Evolutionary conservation across 1,140 invertebrate species (phyloP).

Genomic region (Drosophila repletoides): DNA sequence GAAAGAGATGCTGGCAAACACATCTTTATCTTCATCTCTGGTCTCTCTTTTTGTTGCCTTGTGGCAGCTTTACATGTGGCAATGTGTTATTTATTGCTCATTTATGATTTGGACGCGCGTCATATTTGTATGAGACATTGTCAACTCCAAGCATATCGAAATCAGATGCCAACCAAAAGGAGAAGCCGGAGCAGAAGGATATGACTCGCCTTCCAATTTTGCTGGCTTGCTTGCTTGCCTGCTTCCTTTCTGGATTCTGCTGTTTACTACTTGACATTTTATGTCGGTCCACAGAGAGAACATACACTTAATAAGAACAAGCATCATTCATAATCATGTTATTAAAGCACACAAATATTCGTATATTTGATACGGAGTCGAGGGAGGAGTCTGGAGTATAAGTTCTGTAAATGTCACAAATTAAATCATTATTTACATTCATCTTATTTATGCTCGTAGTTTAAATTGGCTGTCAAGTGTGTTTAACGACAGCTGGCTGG

Average conservation of each 20-base stretch:
- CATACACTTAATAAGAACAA: not conserved
- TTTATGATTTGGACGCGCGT: constrained; percentile 74
- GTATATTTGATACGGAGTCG: not conserved
- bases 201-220: too few relatives aligned
- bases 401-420: too few relatives aligned
- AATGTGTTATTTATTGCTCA: constrained; percentile 81
- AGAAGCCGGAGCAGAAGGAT: not conserved
- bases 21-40: constrained; percentile 8
- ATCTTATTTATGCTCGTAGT: too few relatives aligned
- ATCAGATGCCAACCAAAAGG: constrained; percentile 14
- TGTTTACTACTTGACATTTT: constrained; percentile 6
- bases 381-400: not conserved
- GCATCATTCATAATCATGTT: not conserved
- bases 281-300: not conserved
- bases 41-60: constrained; percentile 16
- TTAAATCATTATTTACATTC: too few relatives aligned
- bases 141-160: constrained; percentile 40
- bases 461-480: too few relatives aligned
- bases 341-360: too few relatives aligned
- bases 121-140: constrained; percentile 63
- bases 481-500: too few relatives aligned
- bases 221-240: too few relatives aligned
- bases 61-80: constrained; percentile 52
- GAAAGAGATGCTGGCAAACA: not conserved
- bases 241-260: too few relatives aligned